Percentiles rank a stretch among this genome's conserved stretches.
phyloP scores from a whole-genome alignment of 2,797 vertebrate genomes.

The Tolypeutes matacus region DNA sequence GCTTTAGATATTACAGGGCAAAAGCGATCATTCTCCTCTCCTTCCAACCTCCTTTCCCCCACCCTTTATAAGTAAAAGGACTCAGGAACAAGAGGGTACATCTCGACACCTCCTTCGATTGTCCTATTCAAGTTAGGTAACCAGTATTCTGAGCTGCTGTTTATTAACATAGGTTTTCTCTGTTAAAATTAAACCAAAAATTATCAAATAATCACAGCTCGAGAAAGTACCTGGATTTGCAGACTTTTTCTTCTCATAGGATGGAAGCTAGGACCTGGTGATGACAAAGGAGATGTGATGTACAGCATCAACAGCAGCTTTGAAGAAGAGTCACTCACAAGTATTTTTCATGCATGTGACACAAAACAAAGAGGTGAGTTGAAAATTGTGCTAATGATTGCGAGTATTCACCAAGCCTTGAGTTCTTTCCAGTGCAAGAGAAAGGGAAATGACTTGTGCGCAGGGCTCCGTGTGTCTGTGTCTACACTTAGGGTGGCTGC shows the following conservation, averaged over 20 bases:
- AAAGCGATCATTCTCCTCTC: neutral
- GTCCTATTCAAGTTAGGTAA: neutral
- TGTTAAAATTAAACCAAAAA: neutral
- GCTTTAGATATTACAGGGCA: neutral
- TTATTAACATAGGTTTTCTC: neutral
- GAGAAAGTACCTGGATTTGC: neutral
- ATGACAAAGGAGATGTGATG: conserved; percentile 79
- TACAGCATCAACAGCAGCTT: conserved; percentile 89
- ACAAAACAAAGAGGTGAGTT: conserved; percentile 90
- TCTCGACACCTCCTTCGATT: neutral
- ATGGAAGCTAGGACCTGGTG: conserved; percentile 59
- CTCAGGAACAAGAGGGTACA: neutral
- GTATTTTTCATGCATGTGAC: conserved; percentile 93
- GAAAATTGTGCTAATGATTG: too few species aligned
- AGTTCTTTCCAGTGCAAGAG: accelerated
- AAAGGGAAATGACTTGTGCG: neutral
- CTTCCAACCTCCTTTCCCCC: neutral
- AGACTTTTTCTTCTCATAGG: conserved; percentile 51
- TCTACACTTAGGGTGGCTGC: neutral
- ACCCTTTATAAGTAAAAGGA: neutral
- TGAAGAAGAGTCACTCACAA: conserved; percentile 93
- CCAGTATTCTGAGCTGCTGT: neutral
- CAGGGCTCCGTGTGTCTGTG: neutral
- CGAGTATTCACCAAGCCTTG: accelerated
- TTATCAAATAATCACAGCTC: neutral